phyloP scores from a whole-genome alignment of 2,888 invertebrate species.

The Diarsia rubi region DNA sequence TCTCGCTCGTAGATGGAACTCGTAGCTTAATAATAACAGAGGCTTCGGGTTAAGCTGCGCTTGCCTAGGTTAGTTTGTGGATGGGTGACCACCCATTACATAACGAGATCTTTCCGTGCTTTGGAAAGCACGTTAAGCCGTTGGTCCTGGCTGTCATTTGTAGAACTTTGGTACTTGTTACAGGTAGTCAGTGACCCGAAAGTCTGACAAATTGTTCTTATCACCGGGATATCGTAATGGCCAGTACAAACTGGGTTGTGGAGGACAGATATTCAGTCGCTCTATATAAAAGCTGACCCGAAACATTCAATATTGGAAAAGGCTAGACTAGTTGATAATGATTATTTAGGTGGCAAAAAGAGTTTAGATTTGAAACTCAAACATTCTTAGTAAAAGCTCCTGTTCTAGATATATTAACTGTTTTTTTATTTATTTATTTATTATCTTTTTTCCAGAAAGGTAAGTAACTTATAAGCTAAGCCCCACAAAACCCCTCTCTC shows the following conservation, averaged over 20 bases:
- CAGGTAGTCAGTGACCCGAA: neutral
- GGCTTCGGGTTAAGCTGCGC: neutral
- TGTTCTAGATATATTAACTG: neutral
- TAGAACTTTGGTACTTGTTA: neutral
- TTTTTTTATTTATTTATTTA: too few species aligned
- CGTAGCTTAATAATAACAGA: neutral
- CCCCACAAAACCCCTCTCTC: too few species aligned
- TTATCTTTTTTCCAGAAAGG: too few species aligned
- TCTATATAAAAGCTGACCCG: neutral
- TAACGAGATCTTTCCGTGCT: neutral
- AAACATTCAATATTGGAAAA: neutral
- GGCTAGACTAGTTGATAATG: neutral
- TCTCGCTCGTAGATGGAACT: neutral
- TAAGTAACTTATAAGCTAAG: too few species aligned
- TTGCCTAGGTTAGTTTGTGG: neutral
- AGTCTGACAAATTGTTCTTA: neutral
- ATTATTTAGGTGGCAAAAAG: too few species aligned
- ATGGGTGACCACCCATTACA: neutral
- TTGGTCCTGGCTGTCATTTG: neutral
- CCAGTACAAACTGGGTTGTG: neutral
- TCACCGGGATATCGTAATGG: neutral
- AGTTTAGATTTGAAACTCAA: too few species aligned
- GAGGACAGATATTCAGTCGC: neutral
- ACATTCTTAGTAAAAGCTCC: neutral
- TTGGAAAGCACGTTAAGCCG: neutral